Percentiles rank a stretch among this genome's conserved stretches.
Evolutionary conservation across 2,888 invertebrate genomes (phyloP).

Genomic region (Trichacis sp.): DNA sequence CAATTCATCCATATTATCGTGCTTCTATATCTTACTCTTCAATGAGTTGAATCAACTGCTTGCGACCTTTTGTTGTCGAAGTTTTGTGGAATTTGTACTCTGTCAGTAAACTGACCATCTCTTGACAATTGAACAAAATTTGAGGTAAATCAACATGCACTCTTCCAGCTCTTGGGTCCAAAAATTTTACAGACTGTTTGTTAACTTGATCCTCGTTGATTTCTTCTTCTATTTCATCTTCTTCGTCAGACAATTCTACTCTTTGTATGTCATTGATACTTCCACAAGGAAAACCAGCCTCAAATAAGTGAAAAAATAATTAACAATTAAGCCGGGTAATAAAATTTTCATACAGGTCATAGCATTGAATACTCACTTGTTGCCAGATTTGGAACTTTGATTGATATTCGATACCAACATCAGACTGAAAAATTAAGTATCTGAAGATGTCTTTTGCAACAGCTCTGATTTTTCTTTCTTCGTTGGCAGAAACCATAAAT

Average conservation of each 20-base stretch:
- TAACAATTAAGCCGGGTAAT: neutral
- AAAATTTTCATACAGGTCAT: no score
- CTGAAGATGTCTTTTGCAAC: conserved; percentile 76
- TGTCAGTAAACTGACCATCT: conserved; percentile 72
- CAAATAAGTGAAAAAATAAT: conserved; percentile 20
- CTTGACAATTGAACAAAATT: conserved; percentile 75
- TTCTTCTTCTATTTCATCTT: conserved; percentile 37
- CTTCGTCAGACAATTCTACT: conserved; percentile 43
- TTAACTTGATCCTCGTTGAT: conserved; percentile 65
- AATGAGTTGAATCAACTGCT: conserved; percentile 71
- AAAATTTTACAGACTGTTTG: conserved; percentile 45
- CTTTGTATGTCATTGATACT: conserved; percentile 77
- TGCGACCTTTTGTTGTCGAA: conserved; percentile 73
- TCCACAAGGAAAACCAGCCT: conserved; percentile 81
- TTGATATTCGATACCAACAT: conserved; percentile 75
- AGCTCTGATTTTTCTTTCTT: conserved; percentile 70
- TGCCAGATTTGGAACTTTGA: conserved; percentile 80
- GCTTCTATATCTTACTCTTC: no score
- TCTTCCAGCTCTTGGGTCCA: conserved; percentile 86
- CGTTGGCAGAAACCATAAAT: conserved; percentile 73
- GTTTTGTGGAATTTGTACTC: conserved; percentile 69
- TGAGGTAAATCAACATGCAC: conserved; percentile 81
- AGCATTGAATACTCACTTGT: conserved; percentile 71
- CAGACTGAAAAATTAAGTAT: conserved; percentile 80
- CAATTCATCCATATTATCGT: no score